Evolutionary conservation across 2,888 invertebrate species (phyloP).

Genomic region (Hypselothyrea guttata): DNA sequence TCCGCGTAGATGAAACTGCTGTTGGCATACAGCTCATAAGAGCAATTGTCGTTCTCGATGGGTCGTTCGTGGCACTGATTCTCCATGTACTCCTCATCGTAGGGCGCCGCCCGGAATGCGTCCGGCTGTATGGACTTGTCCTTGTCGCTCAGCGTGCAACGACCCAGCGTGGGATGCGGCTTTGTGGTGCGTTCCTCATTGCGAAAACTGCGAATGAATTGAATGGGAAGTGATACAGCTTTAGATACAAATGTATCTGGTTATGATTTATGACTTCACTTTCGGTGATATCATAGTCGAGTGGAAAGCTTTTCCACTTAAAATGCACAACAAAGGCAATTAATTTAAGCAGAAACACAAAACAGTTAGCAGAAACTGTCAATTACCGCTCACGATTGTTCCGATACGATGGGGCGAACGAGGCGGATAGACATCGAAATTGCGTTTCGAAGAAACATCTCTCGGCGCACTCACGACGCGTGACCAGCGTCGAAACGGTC

Average conservation of each 20-base stretch:
- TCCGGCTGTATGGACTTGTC: constrained; percentile 90
- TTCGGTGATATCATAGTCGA: constrained; percentile 60
- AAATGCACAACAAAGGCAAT: constrained; percentile 62
- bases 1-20: constrained; percentile 86
- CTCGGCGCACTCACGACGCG: constrained; percentile 87
- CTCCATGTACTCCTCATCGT: constrained; percentile 91
- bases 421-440: constrained; percentile 84
- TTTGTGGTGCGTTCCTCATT: constrained; percentile 23
- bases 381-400: constrained; percentile 82
- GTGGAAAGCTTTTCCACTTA: constrained; percentile 52
- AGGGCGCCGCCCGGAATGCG: constrained; percentile 89
- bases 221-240: neutral
- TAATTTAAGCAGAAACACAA: constrained; percentile 39
- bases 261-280: constrained; percentile 60
- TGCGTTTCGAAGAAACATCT: constrained; percentile 84
- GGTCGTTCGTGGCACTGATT: constrained; percentile 89
- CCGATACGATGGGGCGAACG: constrained; percentile 83
- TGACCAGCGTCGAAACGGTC: constrained; percentile 85
- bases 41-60: constrained; percentile 85
- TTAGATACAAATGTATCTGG: constrained; percentile 12
- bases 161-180: constrained; percentile 82
- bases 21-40: constrained; percentile 90
- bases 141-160: constrained; percentile 88
- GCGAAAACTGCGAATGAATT: constrained; percentile 50
- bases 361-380: constrained; percentile 53